These are phyloP conservation scores for Ifrita kowaldi DNA, from an alignment of 2,113 vertebrate genomes.

Conservation along the genomic window DNA sequence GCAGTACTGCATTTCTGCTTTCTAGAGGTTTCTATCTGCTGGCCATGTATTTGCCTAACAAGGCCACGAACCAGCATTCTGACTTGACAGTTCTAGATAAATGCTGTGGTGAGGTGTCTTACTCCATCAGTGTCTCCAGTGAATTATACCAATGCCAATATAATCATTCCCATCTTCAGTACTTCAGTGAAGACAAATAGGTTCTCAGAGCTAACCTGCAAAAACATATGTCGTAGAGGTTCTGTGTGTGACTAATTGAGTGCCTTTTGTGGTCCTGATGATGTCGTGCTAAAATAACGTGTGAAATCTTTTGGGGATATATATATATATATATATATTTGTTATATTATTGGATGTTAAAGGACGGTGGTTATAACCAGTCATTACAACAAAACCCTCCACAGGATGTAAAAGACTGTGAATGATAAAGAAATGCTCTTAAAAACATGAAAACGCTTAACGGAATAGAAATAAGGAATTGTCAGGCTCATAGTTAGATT, in stretches of 20 bases:
- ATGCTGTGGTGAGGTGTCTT: neutral
- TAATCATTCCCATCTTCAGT: neutral
- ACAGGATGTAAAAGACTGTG: neutral
- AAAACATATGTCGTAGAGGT: rapidly evolving
- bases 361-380: neutral
- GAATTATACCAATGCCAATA: neutral
- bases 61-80: neutral
- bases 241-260: neutral
- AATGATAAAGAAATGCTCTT: neutral
- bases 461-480: neutral
- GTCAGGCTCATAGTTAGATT: neutral
- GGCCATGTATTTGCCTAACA: neutral
- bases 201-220: neutral
- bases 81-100: neutral
- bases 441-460: neutral
- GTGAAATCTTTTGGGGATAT: neutral
- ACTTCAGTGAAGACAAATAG: neutral
- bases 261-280: neutral
- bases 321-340: rapidly evolving
- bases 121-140: neutral
- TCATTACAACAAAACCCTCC: neutral
- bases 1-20: neutral
- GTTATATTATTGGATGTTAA: neutral
- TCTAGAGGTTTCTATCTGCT: neutral
- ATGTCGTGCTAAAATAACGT: rapidly evolving